Evolutionary conservation across 2,797 vertebrate genomes (phyloP), one percentile per base, ranked within the genome.

Genomic region (Toxotes lorentzi): DNA sequence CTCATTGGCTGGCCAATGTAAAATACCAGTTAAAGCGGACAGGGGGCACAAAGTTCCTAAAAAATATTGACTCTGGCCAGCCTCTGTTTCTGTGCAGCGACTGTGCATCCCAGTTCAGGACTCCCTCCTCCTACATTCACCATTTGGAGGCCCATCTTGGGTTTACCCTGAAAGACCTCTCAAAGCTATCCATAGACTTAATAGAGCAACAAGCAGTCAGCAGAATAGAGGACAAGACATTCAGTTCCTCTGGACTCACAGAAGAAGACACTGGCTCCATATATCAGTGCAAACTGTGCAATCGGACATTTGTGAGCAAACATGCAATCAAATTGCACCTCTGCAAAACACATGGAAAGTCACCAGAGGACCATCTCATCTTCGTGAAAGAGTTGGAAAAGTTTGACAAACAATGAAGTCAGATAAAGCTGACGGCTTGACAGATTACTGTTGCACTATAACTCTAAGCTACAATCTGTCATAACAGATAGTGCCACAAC

Each of bases 291-390:
- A 98, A 97, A 95, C 96, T 99, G 93, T 99, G 98, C 94, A 99
- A 96, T 95, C 97, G 98, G 94, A 99, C 98, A 91, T 99, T 99
- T 94, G 95, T 97, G 90, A 99, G 98, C 96, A 99, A 99, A 91
- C 98, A 99, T 84, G 98, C 98, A 88, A 97, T 99, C 92, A 99
- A 99, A 95, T 96, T 99, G 96, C 98, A 99, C 95, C 97, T 99
- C 92, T 99, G 98, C 92, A 99, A 99, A 97, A 98, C 98, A 72
- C 98, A 99, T 16, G 97, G 98, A 92, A 99, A 99, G 94, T 98
- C 98, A 75, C 97, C 98, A 2, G 98, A 99, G 94, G 98, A 99
- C 96, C 98, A 99, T 93, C 96, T 99, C 91, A 96, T 98, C 94
- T 99, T 98, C 88, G 97, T 99, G 93, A 97, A 96, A 76, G 97